Conservation (phyloP, 1,140 invertebrate genomes). For the Cydia pomonella region DNA sequence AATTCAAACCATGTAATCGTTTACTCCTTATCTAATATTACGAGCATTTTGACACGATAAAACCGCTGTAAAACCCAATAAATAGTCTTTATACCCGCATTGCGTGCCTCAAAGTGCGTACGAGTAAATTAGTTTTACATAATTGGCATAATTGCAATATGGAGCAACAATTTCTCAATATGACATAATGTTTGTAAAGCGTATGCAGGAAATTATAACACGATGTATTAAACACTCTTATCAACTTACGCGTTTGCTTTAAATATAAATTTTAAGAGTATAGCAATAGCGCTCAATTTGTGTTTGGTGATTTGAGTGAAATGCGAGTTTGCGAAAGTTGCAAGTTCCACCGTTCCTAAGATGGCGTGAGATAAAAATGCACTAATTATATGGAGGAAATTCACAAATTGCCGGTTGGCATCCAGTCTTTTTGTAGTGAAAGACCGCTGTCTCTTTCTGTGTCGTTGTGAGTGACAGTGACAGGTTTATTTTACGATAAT, state of each 20-base stretch:
- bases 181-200: conserved; percentile 20
- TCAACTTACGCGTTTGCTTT: not conserved
- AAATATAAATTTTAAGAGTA: not conserved
- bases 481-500: not conserved
- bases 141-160: conserved; percentile 31
- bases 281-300: not conserved
- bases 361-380: conserved; percentile 20
- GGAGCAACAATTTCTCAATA: conserved; percentile 22
- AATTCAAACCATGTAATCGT: not conserved
- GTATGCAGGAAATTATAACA: conserved; percentile 26
- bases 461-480: not conserved
- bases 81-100: conserved; percentile 11
- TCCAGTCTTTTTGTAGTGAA: not conserved
- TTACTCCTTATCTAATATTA: conserved; percentile 13
- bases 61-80: conserved; percentile 13
- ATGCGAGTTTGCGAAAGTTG: not conserved
- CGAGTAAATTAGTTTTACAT: conserved; percentile 31
- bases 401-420: conserved; percentile 10
- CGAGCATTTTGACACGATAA: not conserved
- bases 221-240: not conserved
- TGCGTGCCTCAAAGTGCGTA: conserved; percentile 7
- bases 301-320: not conserved
- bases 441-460: not conserved
- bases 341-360: conserved; percentile 4
- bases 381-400: conserved; percentile 23